Evolutionary conservation across 2,888 invertebrate species (phyloP).

Genomic region (Biston stratarius): DNA sequence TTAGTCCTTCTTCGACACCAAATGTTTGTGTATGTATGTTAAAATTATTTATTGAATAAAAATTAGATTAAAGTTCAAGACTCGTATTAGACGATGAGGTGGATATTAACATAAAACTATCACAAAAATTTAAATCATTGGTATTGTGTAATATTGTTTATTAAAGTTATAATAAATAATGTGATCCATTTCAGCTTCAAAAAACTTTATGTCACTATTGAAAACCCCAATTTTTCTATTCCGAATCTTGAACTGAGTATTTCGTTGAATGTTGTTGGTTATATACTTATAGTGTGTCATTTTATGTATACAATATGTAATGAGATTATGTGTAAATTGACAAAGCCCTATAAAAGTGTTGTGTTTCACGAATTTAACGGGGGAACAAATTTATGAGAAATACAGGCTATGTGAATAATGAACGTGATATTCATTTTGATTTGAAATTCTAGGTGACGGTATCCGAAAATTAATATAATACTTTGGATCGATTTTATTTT

Average conservation of each 20-base stretch:
- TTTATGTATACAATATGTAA: conserved; percentile 61
- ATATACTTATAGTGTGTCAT: conserved; percentile 60
- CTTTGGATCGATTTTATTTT: background rate
- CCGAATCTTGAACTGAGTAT: conserved; percentile 25
- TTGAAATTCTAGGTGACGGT: conserved; percentile 6
- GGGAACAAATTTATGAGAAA: conserved; percentile 47
- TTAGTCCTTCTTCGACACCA: conserved; percentile 67
- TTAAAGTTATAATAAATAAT: too few relatives aligned
- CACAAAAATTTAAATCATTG: background rate
- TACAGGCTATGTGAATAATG: conserved; percentile 18
- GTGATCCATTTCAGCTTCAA: too few relatives aligned
- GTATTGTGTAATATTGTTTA: background rate
- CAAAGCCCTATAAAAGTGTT: conserved; percentile 59
- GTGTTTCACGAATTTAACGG: conserved; percentile 71
- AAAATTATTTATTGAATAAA: conserved; percentile 57
- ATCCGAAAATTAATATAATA: conserved; percentile 5
- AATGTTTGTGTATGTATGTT: conserved; percentile 56
- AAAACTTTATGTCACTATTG: background rate
- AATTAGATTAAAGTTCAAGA: conserved; percentile 41
- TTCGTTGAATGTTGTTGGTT: conserved; percentile 64
- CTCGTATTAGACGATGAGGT: conserved; percentile 1
- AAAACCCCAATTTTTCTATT: background rate
- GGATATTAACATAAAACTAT: background rate
- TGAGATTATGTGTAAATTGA: conserved; percentile 51
- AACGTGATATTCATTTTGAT: background rate